Evolutionary conservation across 2,113 vertebrate genomes (phyloP).

Genomic region (Pomatorhinus ruficollis): DNA sequence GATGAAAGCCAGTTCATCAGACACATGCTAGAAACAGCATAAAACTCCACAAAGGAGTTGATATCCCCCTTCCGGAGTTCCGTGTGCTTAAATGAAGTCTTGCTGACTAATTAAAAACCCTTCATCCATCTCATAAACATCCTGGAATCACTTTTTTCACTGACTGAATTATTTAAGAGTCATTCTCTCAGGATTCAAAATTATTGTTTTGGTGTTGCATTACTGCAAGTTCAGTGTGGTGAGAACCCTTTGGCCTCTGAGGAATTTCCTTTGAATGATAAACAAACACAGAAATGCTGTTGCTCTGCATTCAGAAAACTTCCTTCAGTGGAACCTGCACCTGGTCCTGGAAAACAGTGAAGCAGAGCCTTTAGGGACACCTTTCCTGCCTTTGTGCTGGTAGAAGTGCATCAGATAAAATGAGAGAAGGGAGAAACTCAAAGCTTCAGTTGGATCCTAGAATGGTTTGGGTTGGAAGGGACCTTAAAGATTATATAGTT

Average conservation of each 20-base stretch:
- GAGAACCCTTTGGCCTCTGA: not conserved
- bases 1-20: not conserved
- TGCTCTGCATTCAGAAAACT: not conserved
- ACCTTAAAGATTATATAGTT: not conserved
- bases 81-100: not conserved
- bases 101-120: conserved; percentile 37
- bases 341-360: not conserved
- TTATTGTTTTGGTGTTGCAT: not conserved
- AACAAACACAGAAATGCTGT: not conserved
- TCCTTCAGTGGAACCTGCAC: not conserved
- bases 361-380: not conserved
- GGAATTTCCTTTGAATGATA: not conserved
- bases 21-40: not conserved
- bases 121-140: conserved; percentile 49
- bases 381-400: not conserved
- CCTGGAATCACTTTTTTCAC: not conserved
- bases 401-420: not conserved
- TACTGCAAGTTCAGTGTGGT: not conserved
- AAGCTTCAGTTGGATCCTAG: not conserved
- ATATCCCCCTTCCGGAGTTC: not conserved
- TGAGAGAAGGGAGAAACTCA: not conserved
- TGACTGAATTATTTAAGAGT: conserved; percentile 38
- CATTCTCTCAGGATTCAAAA: not conserved
- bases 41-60: conserved; percentile 9
- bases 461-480: not conserved